Base-by-base conservation (phyloP, 2,888 invertebrate genomes). In the Hirtodrosophila alboralis region DNA sequence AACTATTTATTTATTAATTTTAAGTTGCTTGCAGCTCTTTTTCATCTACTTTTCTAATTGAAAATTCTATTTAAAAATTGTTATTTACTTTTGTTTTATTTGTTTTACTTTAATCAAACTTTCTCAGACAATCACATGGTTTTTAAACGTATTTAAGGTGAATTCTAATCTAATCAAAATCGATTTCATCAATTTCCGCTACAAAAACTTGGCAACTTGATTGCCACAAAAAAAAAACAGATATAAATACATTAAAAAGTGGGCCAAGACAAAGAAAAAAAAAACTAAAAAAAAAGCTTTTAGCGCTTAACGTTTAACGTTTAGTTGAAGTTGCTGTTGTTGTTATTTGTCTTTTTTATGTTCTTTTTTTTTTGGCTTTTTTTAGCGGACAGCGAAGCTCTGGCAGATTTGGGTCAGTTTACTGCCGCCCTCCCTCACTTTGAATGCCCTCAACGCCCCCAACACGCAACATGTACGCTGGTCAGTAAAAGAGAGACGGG, bases 121-220 rank as follows among this genome's bases (percentile, higher is more conserved):
- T n/a, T n/a, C n/a, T n/a, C n/a, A 61, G 40, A 31, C 30, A 27
- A 28, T 63, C 23, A 57, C 27, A 36, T 58, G n/a, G 56, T 8
- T 44, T 41, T 9, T 23, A 16, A 16, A 21, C 10, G 2, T 12
- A 36, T 30, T 52, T 26, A n/a, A n/a, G 13, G 21, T 31, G 44
- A 60, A 60, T 64, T 73, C 60, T 68, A 73, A 73, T 73, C 65
- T 57, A 65, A 65, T 72, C 68, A 57, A 60, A 64, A 73, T 73
- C 72, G 65, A 73, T 73, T 73, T 73, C 57, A 65, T 72, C 60
- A 73, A 72, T 72, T 72, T 72, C 74, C 74, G 68, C 49, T 68
- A 10, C n/a, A 38, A 31, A 49, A 45, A 56, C 63, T 57, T 65
- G 69, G 69, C 66, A 70, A 49, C 52, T 65, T 70, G 69, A 70